phyloP scores from a whole-genome alignment of 2,888 invertebrate genomes.

The Psylliodes chrysocephalus region DNA sequence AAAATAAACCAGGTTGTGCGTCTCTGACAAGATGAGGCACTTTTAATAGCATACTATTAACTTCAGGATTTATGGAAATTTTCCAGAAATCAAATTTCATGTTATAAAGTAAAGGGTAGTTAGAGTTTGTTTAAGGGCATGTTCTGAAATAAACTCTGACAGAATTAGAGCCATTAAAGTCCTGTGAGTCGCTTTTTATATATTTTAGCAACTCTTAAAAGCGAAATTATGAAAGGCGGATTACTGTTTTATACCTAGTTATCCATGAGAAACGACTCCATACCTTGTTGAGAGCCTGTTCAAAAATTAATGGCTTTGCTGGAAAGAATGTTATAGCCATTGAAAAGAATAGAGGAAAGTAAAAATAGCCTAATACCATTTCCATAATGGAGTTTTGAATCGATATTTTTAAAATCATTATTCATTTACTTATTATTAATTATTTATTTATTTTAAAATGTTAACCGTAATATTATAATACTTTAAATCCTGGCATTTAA shows the following conservation, averaged over 20 bases:
- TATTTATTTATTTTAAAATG: too few relatives aligned
- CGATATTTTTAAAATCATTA: neutral
- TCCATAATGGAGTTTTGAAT: neutral
- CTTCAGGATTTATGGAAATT: constrained; percentile 26
- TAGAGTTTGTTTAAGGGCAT: constrained; percentile 19
- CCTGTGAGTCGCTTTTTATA: constrained; percentile 24
- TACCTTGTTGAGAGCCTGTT: constrained; percentile 22
- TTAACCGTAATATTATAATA: too few relatives aligned
- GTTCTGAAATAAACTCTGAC: constrained; percentile 25
- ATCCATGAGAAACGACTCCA: constrained; percentile 17
- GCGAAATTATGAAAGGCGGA: constrained; percentile 17
- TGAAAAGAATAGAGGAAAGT: neutral
- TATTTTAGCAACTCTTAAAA: constrained; percentile 31
- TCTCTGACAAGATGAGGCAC: constrained; percentile 25
- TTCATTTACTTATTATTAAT: neutral
- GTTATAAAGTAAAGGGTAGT: constrained; percentile 30
- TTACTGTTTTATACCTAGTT: constrained; percentile 24
- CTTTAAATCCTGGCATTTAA: too few relatives aligned
- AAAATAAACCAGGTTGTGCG: constrained; percentile 8
- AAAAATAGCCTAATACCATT: neutral
- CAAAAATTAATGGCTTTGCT: constrained; percentile 23
- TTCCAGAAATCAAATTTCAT: constrained; percentile 27
- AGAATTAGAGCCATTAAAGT: constrained; percentile 28
- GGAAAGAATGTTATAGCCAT: constrained; percentile 1
- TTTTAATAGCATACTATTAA: constrained; percentile 19